Percentiles rank a stretch among this genome's conserved stretches.
Conservation (phyloP, 2,888 invertebrate genomes). For the Drosophila ustulata region DNA sequence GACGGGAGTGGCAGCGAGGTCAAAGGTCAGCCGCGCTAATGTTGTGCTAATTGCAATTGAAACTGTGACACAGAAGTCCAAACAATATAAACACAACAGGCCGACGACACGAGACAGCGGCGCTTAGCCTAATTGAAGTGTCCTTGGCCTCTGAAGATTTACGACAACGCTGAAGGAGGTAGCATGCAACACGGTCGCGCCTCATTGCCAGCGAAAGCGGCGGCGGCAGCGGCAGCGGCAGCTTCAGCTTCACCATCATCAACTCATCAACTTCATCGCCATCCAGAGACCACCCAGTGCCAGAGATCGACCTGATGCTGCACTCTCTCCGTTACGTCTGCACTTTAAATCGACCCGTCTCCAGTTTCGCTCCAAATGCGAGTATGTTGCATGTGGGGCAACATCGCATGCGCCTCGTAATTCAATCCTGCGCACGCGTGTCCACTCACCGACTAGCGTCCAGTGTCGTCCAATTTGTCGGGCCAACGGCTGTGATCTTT, state of each 20-base stretch:
- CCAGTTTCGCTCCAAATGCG: conserved; percentile 37
- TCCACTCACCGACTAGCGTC: conserved; percentile 43
- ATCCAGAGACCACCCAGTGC: conserved; percentile 42
- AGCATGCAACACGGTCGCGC: conserved; percentile 28
- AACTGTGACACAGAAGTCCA: conserved; percentile 50
- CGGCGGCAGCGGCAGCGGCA: conserved; percentile 27
- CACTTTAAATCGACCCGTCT: conserved; percentile 45
- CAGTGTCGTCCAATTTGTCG: conserved; percentile 41
- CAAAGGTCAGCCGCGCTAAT: conserved; percentile 79
- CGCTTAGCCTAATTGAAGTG: conserved; percentile 73
- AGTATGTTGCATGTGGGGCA: conserved; percentile 21
- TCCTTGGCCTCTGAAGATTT: conserved; percentile 62
- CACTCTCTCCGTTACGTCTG: conserved; percentile 13
- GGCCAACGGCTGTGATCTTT: conserved; percentile 76
- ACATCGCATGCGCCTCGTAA: conserved; percentile 65
- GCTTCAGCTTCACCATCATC: conserved; percentile 15
- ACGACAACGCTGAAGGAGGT: conserved; percentile 36
- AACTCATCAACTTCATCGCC: conserved; percentile 15
- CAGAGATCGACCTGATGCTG: conserved; percentile 38
- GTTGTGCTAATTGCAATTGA: conserved; percentile 75
- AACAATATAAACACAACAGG: conserved; percentile 36
- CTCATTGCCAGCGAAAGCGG: conserved; percentile 55
- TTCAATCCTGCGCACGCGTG: conserved; percentile 71
- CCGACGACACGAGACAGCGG: conserved; percentile 60
- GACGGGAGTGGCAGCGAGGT: conserved; percentile 76